Evolutionary conservation across 2,888 invertebrate species (phyloP).

Genomic region (Celastrina argiolus): DNA sequence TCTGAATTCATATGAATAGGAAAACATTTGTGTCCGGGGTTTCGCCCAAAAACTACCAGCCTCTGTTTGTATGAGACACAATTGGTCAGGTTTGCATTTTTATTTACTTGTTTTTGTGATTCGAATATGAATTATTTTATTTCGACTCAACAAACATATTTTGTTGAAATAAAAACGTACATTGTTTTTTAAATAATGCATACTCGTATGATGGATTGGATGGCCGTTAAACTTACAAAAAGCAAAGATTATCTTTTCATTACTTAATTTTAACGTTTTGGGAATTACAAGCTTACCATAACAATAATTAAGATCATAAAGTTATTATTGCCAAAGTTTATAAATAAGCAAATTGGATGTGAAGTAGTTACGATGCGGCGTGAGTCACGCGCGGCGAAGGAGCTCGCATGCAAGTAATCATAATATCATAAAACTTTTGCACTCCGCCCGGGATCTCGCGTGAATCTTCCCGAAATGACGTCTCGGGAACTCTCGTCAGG

Average conservation of each 20-base stretch:
- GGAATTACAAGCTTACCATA: not conserved
- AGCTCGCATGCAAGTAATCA: slow-evolving; percentile 68
- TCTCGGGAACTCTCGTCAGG: slow-evolving; percentile 60
- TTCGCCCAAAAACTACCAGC: slow-evolving; percentile 46
- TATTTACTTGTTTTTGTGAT: slow-evolving; percentile 74
- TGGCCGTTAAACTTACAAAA: no score
- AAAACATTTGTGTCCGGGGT: slow-evolving; percentile 68
- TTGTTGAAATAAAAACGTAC: not conserved
- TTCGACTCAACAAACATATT: slow-evolving; percentile 51
- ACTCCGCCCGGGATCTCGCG: slow-evolving; percentile 64
- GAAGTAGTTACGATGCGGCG: slow-evolving; percentile 34
- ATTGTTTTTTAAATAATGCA: not conserved
- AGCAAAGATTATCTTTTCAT: not conserved
- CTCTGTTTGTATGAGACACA: slow-evolving; percentile 67
- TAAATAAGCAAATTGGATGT: slow-evolving; percentile 21
- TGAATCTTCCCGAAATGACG: slow-evolving; percentile 56
- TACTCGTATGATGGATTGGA: no score
- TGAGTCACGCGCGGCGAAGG: slow-evolving; percentile 45
- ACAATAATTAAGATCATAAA: not conserved
- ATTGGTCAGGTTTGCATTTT: slow-evolving; percentile 75
- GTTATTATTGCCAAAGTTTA: slow-evolving; percentile 12
- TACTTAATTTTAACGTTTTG: not conserved
- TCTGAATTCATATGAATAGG: slow-evolving; percentile 73
- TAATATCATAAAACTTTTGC: slow-evolving; percentile 76
- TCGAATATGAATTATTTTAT: slow-evolving; percentile 71